Percentiles rank a stretch among this genome's conserved stretches.
Evolutionary conservation across 2,888 invertebrate genomes (phyloP).

Genomic region (Drosophila birchii): DNA sequence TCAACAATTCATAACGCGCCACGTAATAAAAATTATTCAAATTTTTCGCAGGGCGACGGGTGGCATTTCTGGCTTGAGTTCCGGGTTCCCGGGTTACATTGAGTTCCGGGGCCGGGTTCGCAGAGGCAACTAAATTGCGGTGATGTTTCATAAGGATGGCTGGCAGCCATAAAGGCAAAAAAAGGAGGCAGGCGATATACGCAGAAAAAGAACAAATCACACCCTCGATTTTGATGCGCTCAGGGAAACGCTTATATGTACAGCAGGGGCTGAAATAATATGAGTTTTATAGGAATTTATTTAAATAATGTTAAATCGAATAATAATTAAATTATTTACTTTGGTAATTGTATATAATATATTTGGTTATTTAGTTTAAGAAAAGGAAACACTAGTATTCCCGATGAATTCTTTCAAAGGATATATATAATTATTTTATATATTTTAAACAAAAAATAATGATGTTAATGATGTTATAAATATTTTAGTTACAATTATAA

Average conservation of each 20-base stretch:
- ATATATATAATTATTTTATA: no score
- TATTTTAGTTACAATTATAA: no score
- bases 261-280: slow-evolving; percentile 7
- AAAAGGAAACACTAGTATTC: no score
- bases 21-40: slow-evolving; percentile 83
- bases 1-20: slow-evolving; percentile 83
- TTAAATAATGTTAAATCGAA: neutral
- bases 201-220: slow-evolving; percentile 80
- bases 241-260: slow-evolving; percentile 35
- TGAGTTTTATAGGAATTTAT: neutral
- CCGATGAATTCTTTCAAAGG: no score
- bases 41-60: slow-evolving; percentile 69
- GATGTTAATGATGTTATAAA: no score
- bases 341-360: neutral
- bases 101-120: slow-evolving; percentile 2
- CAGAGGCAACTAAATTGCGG: slow-evolving; percentile 73
- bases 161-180: slow-evolving; percentile 27
- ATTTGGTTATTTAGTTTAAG: no score
- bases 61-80: slow-evolving; percentile 13
- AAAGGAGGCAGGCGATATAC: slow-evolving; percentile 55
- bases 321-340: neutral
- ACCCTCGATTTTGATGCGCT: slow-evolving; percentile 78
- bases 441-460: no score
- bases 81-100: slow-evolving; percentile 2
- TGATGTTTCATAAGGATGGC: slow-evolving; percentile 75